These are phyloP conservation scores for Darevskia mixta DNA, from an alignment of 2,797 vertebrate genomes.

Conservation along the genomic window DNA sequence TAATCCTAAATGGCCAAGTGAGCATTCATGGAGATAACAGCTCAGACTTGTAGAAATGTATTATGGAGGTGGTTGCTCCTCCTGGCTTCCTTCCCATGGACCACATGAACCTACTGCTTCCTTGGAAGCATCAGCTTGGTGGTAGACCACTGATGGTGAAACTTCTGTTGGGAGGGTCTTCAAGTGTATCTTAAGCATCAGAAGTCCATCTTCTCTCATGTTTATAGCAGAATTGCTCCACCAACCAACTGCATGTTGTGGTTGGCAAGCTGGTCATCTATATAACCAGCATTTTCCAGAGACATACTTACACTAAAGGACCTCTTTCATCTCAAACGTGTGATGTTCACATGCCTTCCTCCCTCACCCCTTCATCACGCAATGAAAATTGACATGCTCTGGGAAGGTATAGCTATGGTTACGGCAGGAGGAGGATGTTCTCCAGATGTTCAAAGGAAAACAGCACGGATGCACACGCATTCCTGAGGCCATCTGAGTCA, in stretches of 20 bases:
- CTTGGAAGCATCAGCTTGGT: not conserved
- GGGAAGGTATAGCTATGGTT: conserved; percentile 45
- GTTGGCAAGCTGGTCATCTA: not conserved
- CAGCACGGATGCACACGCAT: conserved; percentile 59
- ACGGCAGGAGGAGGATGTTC: conserved; percentile 57
- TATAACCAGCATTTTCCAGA: not conserved
- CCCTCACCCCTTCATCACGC: conserved; percentile 20
- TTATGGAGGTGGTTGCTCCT: too few relatives aligned
- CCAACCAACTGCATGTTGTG: not conserved
- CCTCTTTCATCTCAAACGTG: not conserved
- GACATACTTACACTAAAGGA: conserved; percentile 8
- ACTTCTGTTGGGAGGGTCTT: not conserved
- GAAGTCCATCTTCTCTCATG: not conserved
- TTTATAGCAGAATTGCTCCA: not conserved
- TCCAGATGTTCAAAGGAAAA: conserved; percentile 73
- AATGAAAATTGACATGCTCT: conserved; percentile 47
- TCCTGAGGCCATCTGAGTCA: conserved; percentile 69
- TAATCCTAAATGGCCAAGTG: too few relatives aligned
- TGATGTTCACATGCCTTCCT: conserved; percentile 28
- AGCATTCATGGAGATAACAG: too few relatives aligned
- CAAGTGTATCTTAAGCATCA: too few relatives aligned
- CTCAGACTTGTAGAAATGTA: too few relatives aligned
- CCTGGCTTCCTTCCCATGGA: not conserved
- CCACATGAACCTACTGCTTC: not conserved
- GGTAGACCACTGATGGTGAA: not conserved